Evolutionary conservation across 2,113 vertebrate genomes (phyloP), one percentile per base, ranked within the genome.

Genomic region (Anarrhichthys ocellatus): DNA sequence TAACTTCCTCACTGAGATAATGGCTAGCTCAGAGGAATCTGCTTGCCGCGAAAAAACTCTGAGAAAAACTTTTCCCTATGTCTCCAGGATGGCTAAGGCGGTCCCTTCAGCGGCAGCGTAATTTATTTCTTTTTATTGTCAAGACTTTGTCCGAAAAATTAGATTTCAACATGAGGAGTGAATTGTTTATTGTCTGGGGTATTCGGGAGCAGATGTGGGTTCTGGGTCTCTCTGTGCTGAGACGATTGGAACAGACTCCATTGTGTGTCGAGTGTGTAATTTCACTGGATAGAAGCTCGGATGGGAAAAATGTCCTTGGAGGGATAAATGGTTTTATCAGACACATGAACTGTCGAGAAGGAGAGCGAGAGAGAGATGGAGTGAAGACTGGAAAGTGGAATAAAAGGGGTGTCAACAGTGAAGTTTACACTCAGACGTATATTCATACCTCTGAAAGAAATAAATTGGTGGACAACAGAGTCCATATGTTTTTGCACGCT

Each of bases 181-280:
- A 92, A 95, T 94, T 95, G 95, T 95, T 96, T 95, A 96, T 96
- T 96, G 95, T 95, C 94, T 91, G 68, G 89, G 85, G 89, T 90
- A 88, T 92, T 94, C 84, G 52, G 86, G 82, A 93, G 92, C 87
- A 92, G 92, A 93, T 93, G 92, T 85, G 89, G 84, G 84, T 91
- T 89, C 83, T 62, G 83, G 90, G 88, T 91, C 91, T 89, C 88
- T 92, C 95, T 94, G 95, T 85, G 87, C 89, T 42, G 83, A 89
- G 89, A 91, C 86, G 92, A 94, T 94, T 94, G 88, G 92, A 92
- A 87, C 74, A 76, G 84, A 83, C 52, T 80, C 87, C 84, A 94
- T 95, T 95, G 88, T 95, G 89, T 67, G 75, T 73, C 48, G 80
- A 88, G 93, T 89, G 92, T 89, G 86, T 92, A 90, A 93, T 93